Base-by-base conservation (phyloP, 2,888 invertebrate species). In the Heliconius hortense region DNA sequence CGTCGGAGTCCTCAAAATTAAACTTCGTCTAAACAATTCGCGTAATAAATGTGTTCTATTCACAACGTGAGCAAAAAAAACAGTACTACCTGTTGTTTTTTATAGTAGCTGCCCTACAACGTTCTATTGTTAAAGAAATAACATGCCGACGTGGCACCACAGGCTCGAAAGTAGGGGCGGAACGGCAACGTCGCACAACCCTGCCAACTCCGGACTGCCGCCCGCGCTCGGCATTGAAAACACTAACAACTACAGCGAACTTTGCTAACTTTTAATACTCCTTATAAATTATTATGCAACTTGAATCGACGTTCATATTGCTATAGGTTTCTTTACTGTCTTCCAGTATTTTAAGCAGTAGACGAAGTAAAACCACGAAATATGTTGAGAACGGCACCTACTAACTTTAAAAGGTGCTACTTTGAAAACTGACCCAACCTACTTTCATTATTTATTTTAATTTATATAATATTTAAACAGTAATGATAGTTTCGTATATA, bases 321-420 rank as follows among this genome's bases (percentile, higher is more conserved):
- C 56, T 75, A 82, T 81, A 81, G 76, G 85, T 90, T 90, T 84
- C 82, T 87, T 90, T 88, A 86, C 85, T 81, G 92, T 92, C 92
- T 93, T 92, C 92, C 92, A 92, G 82, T 92, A 89, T 84, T 82
- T 81, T 89, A 90, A 89, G 89, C 85, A 83, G 84, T 85, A 86
- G 86, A 84, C 79, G 80, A 84, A 79, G 82, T 74, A 80, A 82
- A 79, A 60, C 24, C 70, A 11, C 2, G 31, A 21, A 64, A 48
- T 48, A 26, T 1, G 24, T 31, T 5, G 18, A 18, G 13, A 39
- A 60, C 35, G 80, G 86, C 88, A 87, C 87, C 86, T 79, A 81
- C 86, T 90, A 87, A 88, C 87, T 89, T 85, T 85, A 82, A 84
- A 88, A 85, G 90, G 91, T 92, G 92, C 91, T 91, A 89, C 88